A percentile compares a stretch with the other conserved stretches of the same genome.
Conservation (phyloP, 2,113 vertebrate species). For the Syngnathus floridae region DNA sequence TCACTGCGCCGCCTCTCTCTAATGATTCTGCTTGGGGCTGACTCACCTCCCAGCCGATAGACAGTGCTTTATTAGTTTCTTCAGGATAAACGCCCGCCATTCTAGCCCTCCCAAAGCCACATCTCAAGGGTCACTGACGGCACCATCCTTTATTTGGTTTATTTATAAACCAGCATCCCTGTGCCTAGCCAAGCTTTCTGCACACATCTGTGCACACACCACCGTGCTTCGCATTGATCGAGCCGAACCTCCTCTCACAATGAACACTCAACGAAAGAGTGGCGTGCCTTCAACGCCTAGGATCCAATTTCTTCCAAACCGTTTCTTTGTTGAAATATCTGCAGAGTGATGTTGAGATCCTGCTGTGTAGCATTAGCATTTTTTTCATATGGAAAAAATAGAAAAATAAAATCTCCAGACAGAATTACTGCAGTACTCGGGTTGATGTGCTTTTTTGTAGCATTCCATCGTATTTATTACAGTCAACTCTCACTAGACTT, state of each 20-base stretch:
- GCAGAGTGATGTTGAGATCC: conserved; percentile 3
- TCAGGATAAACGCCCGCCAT: conserved; percentile 69
- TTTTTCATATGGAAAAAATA: neutral
- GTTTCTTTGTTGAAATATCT: conserved; percentile 5
- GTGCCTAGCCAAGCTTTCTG: conserved; percentile 47
- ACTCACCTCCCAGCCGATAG: conserved; percentile 66
- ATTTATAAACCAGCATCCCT: conserved; percentile 60
- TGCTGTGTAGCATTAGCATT: too few relatives aligned
- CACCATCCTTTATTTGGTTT: conserved; percentile 58
- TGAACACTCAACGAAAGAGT: conserved; percentile 5
- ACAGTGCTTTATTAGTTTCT: conserved; percentile 71
- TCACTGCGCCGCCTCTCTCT: conserved; percentile 59
- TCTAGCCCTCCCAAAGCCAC: conserved; percentile 56
- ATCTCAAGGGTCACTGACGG: conserved; percentile 62
- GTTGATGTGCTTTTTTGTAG: neutral
- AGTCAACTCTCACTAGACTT: too few relatives aligned
- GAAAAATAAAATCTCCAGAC: too few relatives aligned
- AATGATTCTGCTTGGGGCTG: conserved; percentile 63
- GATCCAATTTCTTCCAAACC: conserved; percentile 15
- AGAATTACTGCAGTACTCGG: too few relatives aligned
- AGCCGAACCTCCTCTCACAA: conserved; percentile 24
- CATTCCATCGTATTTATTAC: too few relatives aligned
- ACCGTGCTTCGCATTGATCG: conserved; percentile 49
- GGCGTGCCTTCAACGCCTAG: conserved; percentile 8
- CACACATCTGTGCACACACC: conserved; percentile 37